Conservation (phyloP, 2,888 invertebrate genomes). For the Stenoptilia bipunctidactyla region DNA sequence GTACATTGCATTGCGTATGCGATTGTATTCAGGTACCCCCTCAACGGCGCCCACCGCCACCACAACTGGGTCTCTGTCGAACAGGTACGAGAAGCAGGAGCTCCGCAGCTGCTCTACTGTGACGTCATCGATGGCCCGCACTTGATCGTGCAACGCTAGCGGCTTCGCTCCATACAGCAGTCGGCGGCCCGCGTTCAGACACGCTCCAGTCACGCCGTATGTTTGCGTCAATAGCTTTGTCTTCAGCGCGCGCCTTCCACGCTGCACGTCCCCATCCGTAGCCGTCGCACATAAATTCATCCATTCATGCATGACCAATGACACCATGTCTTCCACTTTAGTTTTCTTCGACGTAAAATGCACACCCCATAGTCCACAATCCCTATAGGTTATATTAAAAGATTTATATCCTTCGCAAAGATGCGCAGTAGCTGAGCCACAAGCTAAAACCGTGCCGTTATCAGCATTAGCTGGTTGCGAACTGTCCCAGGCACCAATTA, state of each 20-base stretch:
- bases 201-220: conserved; percentile 90
- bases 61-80: conserved; percentile 91
- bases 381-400: conserved; percentile 97
- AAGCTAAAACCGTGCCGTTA: conserved; percentile 73
- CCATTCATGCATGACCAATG: conserved; percentile 82
- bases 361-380: conserved; percentile 96
- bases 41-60: conserved; percentile 93
- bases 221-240: conserved; percentile 91
- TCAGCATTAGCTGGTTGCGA: conserved; percentile 90
- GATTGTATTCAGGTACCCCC: conserved; percentile 85
- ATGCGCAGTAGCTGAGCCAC: conserved; percentile 73
- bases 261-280: conserved; percentile 87
- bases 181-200: conserved; percentile 96
- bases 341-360: conserved; percentile 83
- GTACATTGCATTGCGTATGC: conserved; percentile 85
- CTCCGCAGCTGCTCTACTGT: conserved; percentile 80
- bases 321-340: conserved; percentile 77
- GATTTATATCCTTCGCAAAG: conserved; percentile 92
- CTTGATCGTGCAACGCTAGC: conserved; percentile 87
- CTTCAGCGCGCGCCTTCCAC: conserved; percentile 90
- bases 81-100: conserved; percentile 87
- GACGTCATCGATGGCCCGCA: conserved; percentile 86
- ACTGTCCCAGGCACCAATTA: conserved; percentile 91
- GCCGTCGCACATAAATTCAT: conserved; percentile 87
- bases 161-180: conserved; percentile 88